These are phyloP conservation scores for Oeneis ivallda DNA, from an alignment of 2,888 invertebrate genomes.

Conservation along the genomic window DNA sequence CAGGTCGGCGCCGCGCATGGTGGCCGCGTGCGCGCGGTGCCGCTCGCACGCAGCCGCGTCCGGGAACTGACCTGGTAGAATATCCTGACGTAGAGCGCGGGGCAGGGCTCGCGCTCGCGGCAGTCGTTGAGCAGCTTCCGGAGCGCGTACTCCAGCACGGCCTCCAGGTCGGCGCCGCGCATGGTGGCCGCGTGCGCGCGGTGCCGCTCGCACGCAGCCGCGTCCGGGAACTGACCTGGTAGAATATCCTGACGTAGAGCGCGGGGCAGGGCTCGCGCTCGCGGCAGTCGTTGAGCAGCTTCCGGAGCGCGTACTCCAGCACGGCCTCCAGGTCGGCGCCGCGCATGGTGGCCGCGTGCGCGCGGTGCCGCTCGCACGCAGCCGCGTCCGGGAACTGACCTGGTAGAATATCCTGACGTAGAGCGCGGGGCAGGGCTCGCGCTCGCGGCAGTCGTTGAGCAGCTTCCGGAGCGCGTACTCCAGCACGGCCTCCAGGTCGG, in stretches of 20 bases:
- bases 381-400: conserved; percentile 64
- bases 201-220: conserved; percentile 63
- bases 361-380: conserved; percentile 60
- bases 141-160: conserved; percentile 77
- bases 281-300: conserved; percentile 60
- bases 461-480: conserved; percentile 80
- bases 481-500: conserved; percentile 70
- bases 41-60: conserved; percentile 60
- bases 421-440: conserved; percentile 83
- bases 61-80: conserved; percentile 84
- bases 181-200: conserved; percentile 58
- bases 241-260: conserved; percentile 89
- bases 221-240: conserved; percentile 83
- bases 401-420: conserved; percentile 90
- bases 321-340: conserved; percentile 66
- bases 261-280: conserved; percentile 80
- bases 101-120: conserved; percentile 69
- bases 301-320: conserved; percentile 79
- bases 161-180: conserved; percentile 60
- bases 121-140: conserved; percentile 71
- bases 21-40: conserved; percentile 58
- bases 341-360: conserved; percentile 57
- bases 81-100: conserved; percentile 88
- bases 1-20: conserved; percentile 61
- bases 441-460: conserved; percentile 60